A percentile compares a stretch with the other conserved stretches of the same genome.
Evolutionary conservation across 2,888 invertebrate species (phyloP).

Genomic region (Leptopterna dolabrata): DNA sequence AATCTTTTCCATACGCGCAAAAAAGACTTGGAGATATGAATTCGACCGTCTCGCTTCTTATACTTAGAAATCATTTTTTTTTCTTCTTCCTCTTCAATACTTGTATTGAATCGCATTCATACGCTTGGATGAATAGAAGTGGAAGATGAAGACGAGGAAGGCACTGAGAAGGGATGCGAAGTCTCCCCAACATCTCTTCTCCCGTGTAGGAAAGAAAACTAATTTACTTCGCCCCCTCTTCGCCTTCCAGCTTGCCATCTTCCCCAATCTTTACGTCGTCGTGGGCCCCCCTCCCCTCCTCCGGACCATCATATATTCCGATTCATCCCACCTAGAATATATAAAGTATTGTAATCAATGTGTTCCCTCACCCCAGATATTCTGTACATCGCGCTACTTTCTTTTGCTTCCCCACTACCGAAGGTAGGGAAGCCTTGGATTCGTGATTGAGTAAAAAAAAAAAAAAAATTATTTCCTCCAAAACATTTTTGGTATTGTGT

Average conservation of each 20-base stretch:
- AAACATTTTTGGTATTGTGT: too few relatives aligned
- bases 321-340: conserved; percentile 37
- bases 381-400: background rate
- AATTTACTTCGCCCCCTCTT: conserved; percentile 45
- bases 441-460: too few relatives aligned
- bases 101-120: conserved; percentile 55
- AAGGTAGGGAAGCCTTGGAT: too few relatives aligned
- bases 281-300: background rate
- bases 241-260: background rate
- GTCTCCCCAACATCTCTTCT: conserved; percentile 6
- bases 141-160: background rate
- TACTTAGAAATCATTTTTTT: conserved; percentile 36
- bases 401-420: too few relatives aligned
- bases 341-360: conserved; percentile 49
- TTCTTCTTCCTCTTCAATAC: conserved; percentile 43
- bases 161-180: background rate
- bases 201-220: conserved; percentile 53
- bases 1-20: background rate
- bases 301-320: background rate
- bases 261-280: background rate
- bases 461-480: background rate
- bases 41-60: conserved; percentile 42
- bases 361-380: background rate
- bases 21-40: conserved; percentile 38
- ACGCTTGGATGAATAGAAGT: conserved; percentile 54